Evolutionary conservation across 1,140 invertebrate species (phyloP).

Genomic region (Leptinotarsa undecemlineata): DNA sequence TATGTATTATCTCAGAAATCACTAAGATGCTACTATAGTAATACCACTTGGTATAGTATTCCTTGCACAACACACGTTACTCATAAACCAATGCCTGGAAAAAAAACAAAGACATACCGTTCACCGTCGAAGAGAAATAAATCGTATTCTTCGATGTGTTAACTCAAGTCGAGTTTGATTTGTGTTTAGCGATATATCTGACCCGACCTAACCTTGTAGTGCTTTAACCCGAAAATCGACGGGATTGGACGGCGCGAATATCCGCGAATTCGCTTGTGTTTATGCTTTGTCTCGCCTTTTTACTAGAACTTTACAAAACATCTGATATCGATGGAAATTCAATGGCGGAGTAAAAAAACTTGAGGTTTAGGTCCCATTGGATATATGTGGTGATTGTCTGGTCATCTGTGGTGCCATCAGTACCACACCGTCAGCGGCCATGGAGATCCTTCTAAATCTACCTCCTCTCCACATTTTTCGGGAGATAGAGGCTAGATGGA

Average conservation of each 20-base stretch:
- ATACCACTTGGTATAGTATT: not conserved
- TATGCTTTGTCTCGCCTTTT: not conserved
- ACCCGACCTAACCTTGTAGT: conserved; percentile 19
- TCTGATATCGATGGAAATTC: not conserved
- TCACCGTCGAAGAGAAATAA: not conserved
- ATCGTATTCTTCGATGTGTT: not conserved
- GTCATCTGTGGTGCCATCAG: too few species aligned
- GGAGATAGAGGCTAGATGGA: too few species aligned
- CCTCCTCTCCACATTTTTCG: too few species aligned
- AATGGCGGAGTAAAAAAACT: not conserved
- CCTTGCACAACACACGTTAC: not conserved
- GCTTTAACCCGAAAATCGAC: conserved; percentile 21
- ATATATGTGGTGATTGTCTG: too few species aligned
- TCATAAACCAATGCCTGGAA: not conserved
- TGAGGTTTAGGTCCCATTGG: too few species aligned
- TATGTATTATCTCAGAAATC: too few species aligned
- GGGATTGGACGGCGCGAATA: conserved; percentile 6
- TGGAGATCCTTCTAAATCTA: too few species aligned
- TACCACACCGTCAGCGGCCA: too few species aligned
- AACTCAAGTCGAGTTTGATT: conserved; percentile 15
- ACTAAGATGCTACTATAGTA: too few species aligned
- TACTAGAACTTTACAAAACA: not conserved
- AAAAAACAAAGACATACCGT: not conserved
- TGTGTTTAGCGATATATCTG: conserved; percentile 15
- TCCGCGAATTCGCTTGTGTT: not conserved